Percentiles rank a stretch among this genome's conserved stretches.
These are phyloP conservation scores for Bombylius major DNA, from an alignment of 2,888 invertebrate species.

Conservation along the genomic window DNA sequence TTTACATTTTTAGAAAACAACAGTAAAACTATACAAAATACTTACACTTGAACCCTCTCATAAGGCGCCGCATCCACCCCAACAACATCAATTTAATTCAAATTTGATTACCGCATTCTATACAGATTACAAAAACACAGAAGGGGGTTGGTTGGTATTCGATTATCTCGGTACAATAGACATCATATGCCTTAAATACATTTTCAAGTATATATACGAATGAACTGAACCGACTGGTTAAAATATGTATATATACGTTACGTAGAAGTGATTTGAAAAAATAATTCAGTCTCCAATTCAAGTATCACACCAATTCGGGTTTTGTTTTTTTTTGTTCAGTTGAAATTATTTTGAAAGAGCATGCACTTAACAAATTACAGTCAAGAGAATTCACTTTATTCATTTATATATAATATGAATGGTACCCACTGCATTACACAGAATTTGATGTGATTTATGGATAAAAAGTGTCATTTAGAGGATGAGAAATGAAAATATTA, in stretches of 20 bases:
- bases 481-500: slow-evolving; percentile 1
- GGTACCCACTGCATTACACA: background rate
- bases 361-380: slow-evolving; percentile 39
- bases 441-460: slow-evolving; percentile 3
- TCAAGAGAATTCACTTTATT: slow-evolving; percentile 24
- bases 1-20: too few relatives aligned
- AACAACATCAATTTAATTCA: slow-evolving; percentile 15
- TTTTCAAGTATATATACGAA: background rate
- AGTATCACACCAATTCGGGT: background rate
- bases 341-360: slow-evolving; percentile 19
- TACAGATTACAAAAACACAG: background rate
- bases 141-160: slow-evolving; percentile 6
- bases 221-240: too few relatives aligned
- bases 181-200: background rate
- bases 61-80: background rate
- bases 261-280: too few relatives aligned
- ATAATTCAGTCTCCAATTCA: too few relatives aligned
- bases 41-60: background rate
- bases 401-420: too few relatives aligned
- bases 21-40: background rate
- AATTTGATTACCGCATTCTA: slow-evolving; percentile 14
- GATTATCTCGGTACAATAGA: background rate
- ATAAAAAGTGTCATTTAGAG: background rate
- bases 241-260: too few relatives aligned
- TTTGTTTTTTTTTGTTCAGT: slow-evolving; percentile 18